These are phyloP conservation scores for Geophilus truncorum DNA, from an alignment of 2,888 invertebrate species.

Conservation along the genomic window DNA sequence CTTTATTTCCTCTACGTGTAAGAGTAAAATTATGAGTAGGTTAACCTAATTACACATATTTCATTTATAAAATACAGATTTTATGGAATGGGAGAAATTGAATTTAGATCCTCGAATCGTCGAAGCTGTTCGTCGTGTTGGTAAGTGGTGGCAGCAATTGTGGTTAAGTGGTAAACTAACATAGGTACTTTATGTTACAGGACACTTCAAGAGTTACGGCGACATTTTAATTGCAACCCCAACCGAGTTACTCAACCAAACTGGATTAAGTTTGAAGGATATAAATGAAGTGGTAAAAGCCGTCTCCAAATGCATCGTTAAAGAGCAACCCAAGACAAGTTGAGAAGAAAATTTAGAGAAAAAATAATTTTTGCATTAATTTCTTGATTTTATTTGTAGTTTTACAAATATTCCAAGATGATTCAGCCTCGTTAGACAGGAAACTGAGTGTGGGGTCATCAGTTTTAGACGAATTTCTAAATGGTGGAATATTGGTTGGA, in stretches of 20 bases:
- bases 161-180: not conserved
- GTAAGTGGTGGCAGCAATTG: not conserved
- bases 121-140: not conserved
- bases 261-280: not conserved
- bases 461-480: conserved; percentile 57
- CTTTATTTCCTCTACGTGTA: too few relatives aligned
- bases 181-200: not conserved
- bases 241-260: conserved; percentile 1
- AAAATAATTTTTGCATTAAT: too few relatives aligned
- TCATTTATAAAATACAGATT: not conserved
- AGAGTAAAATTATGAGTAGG: too few relatives aligned
- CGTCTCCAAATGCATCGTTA: not conserved
- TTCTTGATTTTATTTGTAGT: too few relatives aligned
- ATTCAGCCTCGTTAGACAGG: not conserved
- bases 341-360: not conserved
- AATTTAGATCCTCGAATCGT: not conserved
- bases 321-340: not conserved
- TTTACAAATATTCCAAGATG: not conserved
- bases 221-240: not conserved
- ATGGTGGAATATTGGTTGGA: conserved; percentile 63
- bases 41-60: too few relatives aligned
- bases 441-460: conserved; percentile 55
- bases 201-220: not conserved
- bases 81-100: not conserved
- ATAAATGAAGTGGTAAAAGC: not conserved